Conservation (phyloP, 2,113 vertebrate species). For the Cinclus cinclus region DNA sequence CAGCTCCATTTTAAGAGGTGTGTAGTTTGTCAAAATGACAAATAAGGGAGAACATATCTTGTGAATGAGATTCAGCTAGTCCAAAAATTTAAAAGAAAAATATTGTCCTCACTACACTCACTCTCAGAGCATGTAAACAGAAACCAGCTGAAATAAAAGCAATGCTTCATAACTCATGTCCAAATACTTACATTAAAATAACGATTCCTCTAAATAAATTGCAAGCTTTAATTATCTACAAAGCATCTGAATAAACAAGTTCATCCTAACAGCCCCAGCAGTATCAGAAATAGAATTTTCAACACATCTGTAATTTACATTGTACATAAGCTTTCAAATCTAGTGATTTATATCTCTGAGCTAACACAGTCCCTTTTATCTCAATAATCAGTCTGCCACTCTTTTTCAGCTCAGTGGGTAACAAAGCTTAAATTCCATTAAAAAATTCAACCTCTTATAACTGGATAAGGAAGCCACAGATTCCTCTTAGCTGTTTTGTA, state of each 20-base stretch:
- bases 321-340: neutral
- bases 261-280: neutral
- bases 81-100: neutral
- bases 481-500: neutral
- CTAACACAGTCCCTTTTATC: neutral
- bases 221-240: neutral
- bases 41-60: neutral
- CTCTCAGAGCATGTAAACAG: neutral
- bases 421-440: neutral
- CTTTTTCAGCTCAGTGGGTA: neutral
- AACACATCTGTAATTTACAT: neutral
- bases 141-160: neutral
- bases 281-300: neutral
- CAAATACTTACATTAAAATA: neutral
- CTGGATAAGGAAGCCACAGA: neutral
- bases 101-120: neutral
- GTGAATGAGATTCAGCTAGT: neutral
- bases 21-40: neutral
- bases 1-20: neutral
- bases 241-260: neutral
- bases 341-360: neutral
- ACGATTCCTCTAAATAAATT: neutral
- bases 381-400: neutral
- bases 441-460: neutral
- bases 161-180: neutral